Conservation (phyloP, 2,797 vertebrate genomes). For the Crocidura indochinensis region DNA sequence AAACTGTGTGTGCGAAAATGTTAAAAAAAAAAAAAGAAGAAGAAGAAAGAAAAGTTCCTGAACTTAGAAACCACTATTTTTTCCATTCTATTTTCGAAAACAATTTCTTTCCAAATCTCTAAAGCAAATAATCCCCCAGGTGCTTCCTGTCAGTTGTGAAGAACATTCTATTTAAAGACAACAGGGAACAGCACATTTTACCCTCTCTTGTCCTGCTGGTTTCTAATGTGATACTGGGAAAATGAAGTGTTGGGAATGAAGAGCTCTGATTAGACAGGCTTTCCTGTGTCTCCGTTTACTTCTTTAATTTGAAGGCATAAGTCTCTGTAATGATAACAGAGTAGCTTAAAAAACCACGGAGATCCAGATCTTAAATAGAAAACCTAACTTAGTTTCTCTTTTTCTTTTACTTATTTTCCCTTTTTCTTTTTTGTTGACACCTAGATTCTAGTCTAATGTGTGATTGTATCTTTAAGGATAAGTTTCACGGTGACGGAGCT, state of each 20-base stretch:
- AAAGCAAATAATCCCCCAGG: conserved; percentile 76
- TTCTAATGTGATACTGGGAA: conserved; percentile 14
- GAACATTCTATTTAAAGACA: conserved; percentile 72
- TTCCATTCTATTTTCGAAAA: conserved; percentile 76
- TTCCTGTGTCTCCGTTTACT: conserved; percentile 6
- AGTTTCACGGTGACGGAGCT: conserved; percentile 35
- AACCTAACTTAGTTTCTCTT: conserved; percentile 37
- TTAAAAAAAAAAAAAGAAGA: conserved; percentile 65
- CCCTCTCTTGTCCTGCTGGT: conserved; percentile 58
- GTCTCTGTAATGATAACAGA: conserved; percentile 12
- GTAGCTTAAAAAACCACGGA: conserved; percentile 16
- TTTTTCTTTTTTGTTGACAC: conserved; percentile 12
- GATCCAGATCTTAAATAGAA: conserved; percentile 45
- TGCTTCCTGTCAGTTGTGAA: conserved; percentile 79
- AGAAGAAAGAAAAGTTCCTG: conserved; percentile 56
- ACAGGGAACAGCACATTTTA: conserved; percentile 37
- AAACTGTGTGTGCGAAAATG: not conserved
- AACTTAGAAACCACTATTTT: conserved; percentile 65
- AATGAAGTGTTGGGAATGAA: conserved; percentile 51
- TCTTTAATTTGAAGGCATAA: conserved; percentile 62
- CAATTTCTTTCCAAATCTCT: conserved; percentile 75
- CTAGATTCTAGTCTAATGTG: conserved; percentile 1
- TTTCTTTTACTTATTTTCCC: not conserved
- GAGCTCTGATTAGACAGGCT: conserved; percentile 43
- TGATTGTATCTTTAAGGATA: conserved; percentile 26